Percentiles rank a stretch among this genome's conserved stretches.
These are phyloP conservation scores for Tetranychus truncatus DNA, from an alignment of 2,888 invertebrate genomes.

Conservation along the genomic window DNA sequence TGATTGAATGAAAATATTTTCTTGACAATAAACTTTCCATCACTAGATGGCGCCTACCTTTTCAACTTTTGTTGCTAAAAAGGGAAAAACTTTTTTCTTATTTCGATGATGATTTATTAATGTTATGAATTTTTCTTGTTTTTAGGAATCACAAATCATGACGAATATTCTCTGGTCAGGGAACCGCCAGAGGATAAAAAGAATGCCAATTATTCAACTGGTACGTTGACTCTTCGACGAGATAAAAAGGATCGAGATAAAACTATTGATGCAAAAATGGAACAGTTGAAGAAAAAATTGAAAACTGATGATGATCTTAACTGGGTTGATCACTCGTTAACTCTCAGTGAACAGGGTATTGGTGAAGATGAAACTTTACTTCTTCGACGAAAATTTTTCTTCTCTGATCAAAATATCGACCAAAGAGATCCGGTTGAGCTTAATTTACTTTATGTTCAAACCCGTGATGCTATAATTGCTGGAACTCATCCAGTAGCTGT, in stretches of 20 bases:
- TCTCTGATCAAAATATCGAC: slow-evolving; percentile 97
- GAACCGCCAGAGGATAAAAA: slow-evolving; percentile 52
- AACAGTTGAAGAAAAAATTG: slow-evolving; percentile 80
- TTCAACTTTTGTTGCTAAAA: too few species aligned
- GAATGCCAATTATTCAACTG: slow-evolving; percentile 35
- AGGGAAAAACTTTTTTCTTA: too few species aligned
- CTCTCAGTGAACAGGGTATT: slow-evolving; percentile 88
- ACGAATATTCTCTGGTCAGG: slow-evolving; percentile 85
- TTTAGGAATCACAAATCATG: slow-evolving; percentile 74
- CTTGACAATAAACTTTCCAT: too few species aligned
- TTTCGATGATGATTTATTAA: background rate
- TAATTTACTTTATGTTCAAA: slow-evolving; percentile 86
- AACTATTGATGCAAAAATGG: slow-evolving; percentile 68
- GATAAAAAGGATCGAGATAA: slow-evolving; percentile 61
- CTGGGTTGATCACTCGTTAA: slow-evolving; percentile 95
- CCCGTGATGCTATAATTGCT: slow-evolving; percentile 87
- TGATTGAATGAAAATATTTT: too few species aligned
- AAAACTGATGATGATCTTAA: slow-evolving; percentile 95
- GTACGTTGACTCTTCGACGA: slow-evolving; percentile 61
- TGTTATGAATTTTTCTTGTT: background rate
- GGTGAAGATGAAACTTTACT: slow-evolving; percentile 79
- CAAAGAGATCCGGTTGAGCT: slow-evolving; percentile 84
- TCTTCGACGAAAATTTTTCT: slow-evolving; percentile 85
- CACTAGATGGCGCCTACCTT: too few species aligned
- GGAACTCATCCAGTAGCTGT: slow-evolving; percentile 92